Conservation (phyloP, 2,797 vertebrate genomes). For the Eptatretus atami region DNA sequence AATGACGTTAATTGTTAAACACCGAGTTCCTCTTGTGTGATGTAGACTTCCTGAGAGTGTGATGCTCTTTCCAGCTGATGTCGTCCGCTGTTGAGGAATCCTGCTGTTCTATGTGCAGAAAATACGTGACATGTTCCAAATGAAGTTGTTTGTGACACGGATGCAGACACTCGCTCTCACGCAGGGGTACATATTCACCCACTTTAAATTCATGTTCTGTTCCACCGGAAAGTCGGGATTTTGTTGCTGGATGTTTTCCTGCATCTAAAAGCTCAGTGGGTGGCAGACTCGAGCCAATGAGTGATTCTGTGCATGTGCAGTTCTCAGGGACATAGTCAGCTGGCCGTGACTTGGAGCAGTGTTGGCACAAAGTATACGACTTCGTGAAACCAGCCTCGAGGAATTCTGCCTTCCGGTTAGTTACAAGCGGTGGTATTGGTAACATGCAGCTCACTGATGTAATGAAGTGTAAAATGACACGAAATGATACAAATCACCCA, state of each 20-base stretch:
- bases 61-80: constrained; percentile 62
- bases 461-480: too few relatives aligned
- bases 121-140: constrained; percentile 73
- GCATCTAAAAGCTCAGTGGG: too few relatives aligned
- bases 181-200: constrained; percentile 26
- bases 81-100: constrained; percentile 74
- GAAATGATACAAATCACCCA: too few relatives aligned
- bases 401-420: constrained; percentile 83
- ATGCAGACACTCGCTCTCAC: constrained; percentile 68
- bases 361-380: constrained; percentile 58
- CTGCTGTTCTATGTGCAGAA: constrained; percentile 85
- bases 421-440: constrained; percentile 11
- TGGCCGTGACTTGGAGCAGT: constrained; percentile 58
- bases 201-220: too few relatives aligned
- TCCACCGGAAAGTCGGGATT: too few relatives aligned
- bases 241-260: too few relatives aligned
- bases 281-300: too few relatives aligned
- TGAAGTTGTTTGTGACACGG: constrained; percentile 93
- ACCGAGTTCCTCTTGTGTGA: constrained; percentile 19
- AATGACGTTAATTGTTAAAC: background rate
- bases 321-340: constrained; percentile 56
- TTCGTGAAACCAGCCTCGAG: constrained; percentile 77
- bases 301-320: constrained; percentile 14
- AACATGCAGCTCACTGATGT: too few relatives aligned
- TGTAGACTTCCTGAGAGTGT: constrained; percentile 36